Percentiles rank a stretch among this genome's conserved stretches.
Conservation (phyloP, 2,113 vertebrate genomes). For the Albula glossodonta region DNA sequence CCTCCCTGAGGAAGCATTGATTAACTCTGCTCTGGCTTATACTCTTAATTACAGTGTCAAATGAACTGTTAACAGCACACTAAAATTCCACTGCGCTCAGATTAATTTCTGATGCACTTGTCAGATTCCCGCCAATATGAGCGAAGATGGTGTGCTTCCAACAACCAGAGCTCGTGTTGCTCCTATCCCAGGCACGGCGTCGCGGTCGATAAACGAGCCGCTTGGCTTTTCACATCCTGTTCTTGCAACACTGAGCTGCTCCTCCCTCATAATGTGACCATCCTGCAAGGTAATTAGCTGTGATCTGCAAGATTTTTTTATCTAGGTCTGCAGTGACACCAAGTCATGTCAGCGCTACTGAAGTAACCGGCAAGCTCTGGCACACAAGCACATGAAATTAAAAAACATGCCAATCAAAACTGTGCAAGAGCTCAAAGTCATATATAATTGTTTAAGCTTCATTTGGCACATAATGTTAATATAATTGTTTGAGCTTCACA, state of each 20-base stretch:
- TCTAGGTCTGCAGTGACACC: not conserved
- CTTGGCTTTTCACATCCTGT: not conserved
- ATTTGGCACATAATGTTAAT: too few relatives aligned
- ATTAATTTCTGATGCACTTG: conserved; percentile 51
- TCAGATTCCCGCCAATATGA: conserved; percentile 39
- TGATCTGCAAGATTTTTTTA: not conserved
- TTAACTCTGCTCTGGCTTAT: conserved; percentile 61
- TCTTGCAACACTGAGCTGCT: not conserved
- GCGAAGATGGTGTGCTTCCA: conserved; percentile 49
- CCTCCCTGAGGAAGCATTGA: conserved; percentile 44
- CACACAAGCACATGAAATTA: not conserved
- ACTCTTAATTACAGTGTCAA: conserved; percentile 74
- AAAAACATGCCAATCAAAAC: not conserved
- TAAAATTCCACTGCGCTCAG: conserved; percentile 60
- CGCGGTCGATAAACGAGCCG: conserved; percentile 56
- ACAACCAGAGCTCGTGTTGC: conserved; percentile 59
- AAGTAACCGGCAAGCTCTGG: not conserved
- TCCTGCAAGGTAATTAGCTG: not conserved
- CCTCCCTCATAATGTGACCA: not conserved
- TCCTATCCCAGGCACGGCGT: conserved; percentile 55
- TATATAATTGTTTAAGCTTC: too few relatives aligned
- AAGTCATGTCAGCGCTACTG: not conserved
- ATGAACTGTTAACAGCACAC: conserved; percentile 68
- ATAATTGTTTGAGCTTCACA: not conserved
- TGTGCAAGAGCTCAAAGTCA: too few relatives aligned